Conservation (phyloP, 2,888 invertebrate species). For the Scaptomyza cyrtandrae region DNA sequence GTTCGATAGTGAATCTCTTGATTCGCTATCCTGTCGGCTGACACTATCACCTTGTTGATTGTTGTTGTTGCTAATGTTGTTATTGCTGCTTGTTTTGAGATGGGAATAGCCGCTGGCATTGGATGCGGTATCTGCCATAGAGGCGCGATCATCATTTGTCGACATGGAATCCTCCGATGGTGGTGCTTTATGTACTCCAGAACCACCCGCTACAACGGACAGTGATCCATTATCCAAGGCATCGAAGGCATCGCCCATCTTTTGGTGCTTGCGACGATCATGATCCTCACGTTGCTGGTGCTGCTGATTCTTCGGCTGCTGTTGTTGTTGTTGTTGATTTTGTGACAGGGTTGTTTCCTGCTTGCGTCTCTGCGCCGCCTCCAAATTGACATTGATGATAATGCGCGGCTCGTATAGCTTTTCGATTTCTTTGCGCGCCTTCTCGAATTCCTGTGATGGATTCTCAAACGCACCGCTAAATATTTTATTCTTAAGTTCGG, state of each 20-base stretch:
- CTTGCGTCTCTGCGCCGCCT: slow-evolving; percentile 87
- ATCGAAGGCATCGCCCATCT: slow-evolving; percentile 81
- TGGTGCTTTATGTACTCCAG: slow-evolving; percentile 16
- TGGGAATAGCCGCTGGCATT: slow-evolving; percentile 82
- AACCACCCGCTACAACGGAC: neutral
- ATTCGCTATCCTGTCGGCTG: slow-evolving; percentile 81
- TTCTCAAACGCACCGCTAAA: slow-evolving; percentile 88
- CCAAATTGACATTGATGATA: slow-evolving; percentile 88
- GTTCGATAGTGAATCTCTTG: slow-evolving; percentile 75
- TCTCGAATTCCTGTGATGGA: slow-evolving; percentile 89
- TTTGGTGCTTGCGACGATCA: slow-evolving; percentile 84
- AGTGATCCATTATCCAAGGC: slow-evolving; percentile 27
- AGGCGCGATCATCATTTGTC: slow-evolving; percentile 85
- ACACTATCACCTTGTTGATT: slow-evolving; percentile 37
- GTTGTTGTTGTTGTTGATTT: slow-evolving; percentile 1
- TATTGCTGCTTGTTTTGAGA: slow-evolving; percentile 59
- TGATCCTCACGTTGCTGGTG: slow-evolving; percentile 40
- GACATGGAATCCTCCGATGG: slow-evolving; percentile 78
- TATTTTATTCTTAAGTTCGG: slow-evolving; percentile 91
- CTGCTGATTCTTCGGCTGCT: slow-evolving; percentile 13
- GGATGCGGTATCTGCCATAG: slow-evolving; percentile 91
- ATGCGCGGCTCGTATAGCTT: slow-evolving; percentile 93
- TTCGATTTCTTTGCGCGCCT: slow-evolving; percentile 90
- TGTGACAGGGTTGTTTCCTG: slow-evolving; percentile 83
- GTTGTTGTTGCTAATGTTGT: slow-evolving; percentile 44